phyloP scores from a whole-genome alignment of 2,113 vertebrate species.

The Notechis scutatus region DNA sequence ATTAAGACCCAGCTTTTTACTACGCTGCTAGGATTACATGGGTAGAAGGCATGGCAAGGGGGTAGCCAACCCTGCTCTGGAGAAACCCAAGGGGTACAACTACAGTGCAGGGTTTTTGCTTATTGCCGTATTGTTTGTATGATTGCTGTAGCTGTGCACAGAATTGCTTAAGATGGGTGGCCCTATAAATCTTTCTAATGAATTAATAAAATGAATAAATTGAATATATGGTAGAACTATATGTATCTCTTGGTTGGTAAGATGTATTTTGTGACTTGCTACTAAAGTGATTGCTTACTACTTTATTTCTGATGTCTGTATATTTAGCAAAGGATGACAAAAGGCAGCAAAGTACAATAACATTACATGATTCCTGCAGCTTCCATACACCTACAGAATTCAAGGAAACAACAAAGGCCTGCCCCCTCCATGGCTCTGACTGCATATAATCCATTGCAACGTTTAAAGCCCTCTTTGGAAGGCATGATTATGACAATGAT shows the following conservation, averaged over 20 bases:
- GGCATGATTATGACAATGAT: constrained; percentile 44
- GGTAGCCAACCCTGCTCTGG: not conserved
- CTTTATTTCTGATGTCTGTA: not conserved
- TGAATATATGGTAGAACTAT: not conserved
- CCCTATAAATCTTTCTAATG: not conserved
- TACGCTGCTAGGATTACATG: not conserved
- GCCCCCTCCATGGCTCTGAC: not conserved
- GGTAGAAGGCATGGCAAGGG: not conserved
- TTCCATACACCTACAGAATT: constrained; percentile 30
- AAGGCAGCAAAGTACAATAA: not conserved
- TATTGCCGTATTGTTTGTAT: not conserved
- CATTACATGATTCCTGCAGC: constrained; percentile 10
- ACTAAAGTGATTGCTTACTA: not conserved
- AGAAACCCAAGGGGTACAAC: not conserved
- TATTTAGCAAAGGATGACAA: not conserved
- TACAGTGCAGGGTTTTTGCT: not conserved
- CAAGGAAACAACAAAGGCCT: constrained; percentile 5
- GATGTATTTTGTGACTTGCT: not conserved
- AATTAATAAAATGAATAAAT: not conserved
- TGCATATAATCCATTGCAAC: constrained; percentile 40
- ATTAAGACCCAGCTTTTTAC: not conserved
- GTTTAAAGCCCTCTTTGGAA: constrained; percentile 49
- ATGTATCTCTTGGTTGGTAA: not conserved
- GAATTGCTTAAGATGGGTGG: not conserved
- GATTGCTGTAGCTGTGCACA: not conserved